These are phyloP conservation scores for Rhincodon typus DNA, from an alignment of 2,797 vertebrate genomes.

Conservation along the genomic window DNA sequence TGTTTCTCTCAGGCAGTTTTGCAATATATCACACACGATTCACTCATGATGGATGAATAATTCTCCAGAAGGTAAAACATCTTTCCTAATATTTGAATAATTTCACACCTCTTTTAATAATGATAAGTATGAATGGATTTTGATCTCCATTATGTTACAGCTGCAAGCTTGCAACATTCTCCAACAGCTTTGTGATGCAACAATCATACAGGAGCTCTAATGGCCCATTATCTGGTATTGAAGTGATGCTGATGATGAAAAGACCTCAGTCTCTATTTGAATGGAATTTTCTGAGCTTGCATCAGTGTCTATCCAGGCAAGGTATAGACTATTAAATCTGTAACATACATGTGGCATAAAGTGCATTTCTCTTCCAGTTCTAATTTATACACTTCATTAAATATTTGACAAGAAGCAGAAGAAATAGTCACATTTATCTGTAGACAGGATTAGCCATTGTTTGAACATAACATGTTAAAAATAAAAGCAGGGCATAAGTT, in stretches of 20 bases:
- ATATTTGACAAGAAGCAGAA: neutral
- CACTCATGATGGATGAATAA: neutral
- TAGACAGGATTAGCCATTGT: neutral
- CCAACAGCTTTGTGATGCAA: conserved; percentile 19
- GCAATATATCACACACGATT: neutral
- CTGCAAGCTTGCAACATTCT: conserved; percentile 8
- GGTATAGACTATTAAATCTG: neutral
- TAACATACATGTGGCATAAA: neutral
- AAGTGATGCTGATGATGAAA: neutral
- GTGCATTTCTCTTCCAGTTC: neutral
- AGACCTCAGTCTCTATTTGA: neutral
- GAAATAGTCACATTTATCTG: neutral
- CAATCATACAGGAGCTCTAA: neutral
- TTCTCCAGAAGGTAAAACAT: neutral
- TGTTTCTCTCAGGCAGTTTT: neutral
- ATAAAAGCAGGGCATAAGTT: neutral
- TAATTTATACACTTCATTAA: neutral
- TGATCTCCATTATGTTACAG: neutral
- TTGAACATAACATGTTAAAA: neutral
- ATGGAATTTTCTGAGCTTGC: neutral
- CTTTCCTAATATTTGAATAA: neutral
- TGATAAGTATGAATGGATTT: neutral
- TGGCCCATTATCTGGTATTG: neutral
- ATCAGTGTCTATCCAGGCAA: neutral
- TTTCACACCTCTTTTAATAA: conserved; percentile 24